Percentiles rank a stretch among this genome's conserved stretches.
Evolutionary conservation across 2,888 invertebrate species (phyloP).

Genomic region (Clostera curtula): DNA sequence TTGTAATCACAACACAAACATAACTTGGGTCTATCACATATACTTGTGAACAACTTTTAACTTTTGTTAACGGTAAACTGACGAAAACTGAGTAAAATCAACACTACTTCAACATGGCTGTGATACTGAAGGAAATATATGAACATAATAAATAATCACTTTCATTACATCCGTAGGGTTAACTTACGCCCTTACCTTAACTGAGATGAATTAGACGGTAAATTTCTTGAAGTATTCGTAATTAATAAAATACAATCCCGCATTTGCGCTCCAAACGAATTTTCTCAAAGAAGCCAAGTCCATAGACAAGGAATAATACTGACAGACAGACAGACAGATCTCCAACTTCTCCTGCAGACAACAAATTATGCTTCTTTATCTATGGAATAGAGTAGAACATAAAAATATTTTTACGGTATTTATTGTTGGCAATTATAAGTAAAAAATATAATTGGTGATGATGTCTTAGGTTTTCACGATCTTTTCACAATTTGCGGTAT

Average conservation of each 20-base stretch:
- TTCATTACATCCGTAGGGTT: constrained; percentile 65
- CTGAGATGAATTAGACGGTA: constrained; percentile 65
- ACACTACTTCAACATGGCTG: constrained; percentile 76
- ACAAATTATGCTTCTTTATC: too few relatives aligned
- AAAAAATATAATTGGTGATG: too few relatives aligned
- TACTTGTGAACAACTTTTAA: constrained; percentile 70
- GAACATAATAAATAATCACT: constrained; percentile 73
- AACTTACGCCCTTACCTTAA: constrained; percentile 74
- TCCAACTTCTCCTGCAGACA: too few relatives aligned
- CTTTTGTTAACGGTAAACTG: constrained; percentile 62
- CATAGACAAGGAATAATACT: constrained; percentile 26
- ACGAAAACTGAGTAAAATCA: constrained; percentile 69
- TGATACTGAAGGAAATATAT: constrained; percentile 70
- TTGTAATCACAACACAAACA: constrained; percentile 70
- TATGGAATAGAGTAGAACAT: constrained; percentile 2
- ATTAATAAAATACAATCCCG: constrained; percentile 48
- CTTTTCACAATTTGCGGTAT: too few relatives aligned
- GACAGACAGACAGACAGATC: constrained; percentile 23
- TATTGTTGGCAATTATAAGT: too few relatives aligned
- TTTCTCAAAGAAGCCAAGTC: constrained; percentile 51
- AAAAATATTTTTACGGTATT: too few relatives aligned
- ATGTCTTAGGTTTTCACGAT: too few relatives aligned
- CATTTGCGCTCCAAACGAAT: constrained; percentile 60
- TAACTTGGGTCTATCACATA: constrained; percentile 71
- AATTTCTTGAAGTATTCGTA: constrained; percentile 62